Conservation (phyloP, 2,888 invertebrate species). For the Lordiphosa andalusiaca region DNA sequence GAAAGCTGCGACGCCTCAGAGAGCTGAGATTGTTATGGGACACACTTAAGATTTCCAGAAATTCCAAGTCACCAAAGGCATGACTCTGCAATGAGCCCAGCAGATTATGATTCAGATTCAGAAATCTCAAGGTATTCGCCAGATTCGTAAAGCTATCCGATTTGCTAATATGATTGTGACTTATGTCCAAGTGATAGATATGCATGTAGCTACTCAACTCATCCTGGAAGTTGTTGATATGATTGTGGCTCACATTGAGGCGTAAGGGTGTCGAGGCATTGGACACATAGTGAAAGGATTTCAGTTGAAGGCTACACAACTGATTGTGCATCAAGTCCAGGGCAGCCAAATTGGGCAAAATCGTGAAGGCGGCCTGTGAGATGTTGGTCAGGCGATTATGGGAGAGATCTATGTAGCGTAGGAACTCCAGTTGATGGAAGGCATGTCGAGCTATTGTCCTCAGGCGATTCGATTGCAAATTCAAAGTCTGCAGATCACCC, state of each 20-base stretch:
- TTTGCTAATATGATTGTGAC: conserved; percentile 85
- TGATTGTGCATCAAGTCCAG: conserved; percentile 91
- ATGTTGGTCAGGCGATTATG: conserved; percentile 89
- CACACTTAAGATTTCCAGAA: conserved; percentile 87
- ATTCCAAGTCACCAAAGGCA: conserved; percentile 86
- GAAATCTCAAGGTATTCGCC: conserved; percentile 84
- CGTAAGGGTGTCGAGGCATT: conserved; percentile 85
- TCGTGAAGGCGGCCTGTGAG: conserved; percentile 87
- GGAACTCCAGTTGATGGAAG: conserved; percentile 88
- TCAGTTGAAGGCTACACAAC: conserved; percentile 85
- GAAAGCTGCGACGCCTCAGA: conserved; percentile 88
- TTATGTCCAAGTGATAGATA: conserved; percentile 86
- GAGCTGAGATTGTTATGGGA: conserved; percentile 87
- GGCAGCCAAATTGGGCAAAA: conserved; percentile 88
- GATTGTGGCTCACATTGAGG: conserved; percentile 89
- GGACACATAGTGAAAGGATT: conserved; percentile 86
- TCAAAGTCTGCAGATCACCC: conserved; percentile 87
- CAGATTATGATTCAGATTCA: conserved; percentile 88
- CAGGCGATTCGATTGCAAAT: conserved; percentile 90
- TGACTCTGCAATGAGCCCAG: conserved; percentile 86
- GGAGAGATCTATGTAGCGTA: conserved; percentile 90
- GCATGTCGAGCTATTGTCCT: conserved; percentile 85
- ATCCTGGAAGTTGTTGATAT: conserved; percentile 76
- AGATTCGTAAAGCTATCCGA: conserved; percentile 86
- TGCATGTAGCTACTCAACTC: conserved; percentile 81